phyloP scores from a whole-genome alignment of 2,113 vertebrate genomes.

The Sceloporus undulatus region DNA sequence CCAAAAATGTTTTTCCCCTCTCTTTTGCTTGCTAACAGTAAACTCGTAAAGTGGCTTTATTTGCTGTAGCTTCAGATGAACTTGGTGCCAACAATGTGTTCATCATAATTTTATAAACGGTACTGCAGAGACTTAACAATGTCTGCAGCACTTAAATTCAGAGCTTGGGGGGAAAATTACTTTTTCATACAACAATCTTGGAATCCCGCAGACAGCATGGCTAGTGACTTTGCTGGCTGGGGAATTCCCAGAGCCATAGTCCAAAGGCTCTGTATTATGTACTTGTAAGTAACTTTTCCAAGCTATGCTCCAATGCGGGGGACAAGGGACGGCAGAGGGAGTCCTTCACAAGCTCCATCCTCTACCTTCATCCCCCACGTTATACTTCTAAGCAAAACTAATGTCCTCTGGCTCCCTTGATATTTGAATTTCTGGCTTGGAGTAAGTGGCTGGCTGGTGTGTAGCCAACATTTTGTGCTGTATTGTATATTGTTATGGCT shows the following conservation, averaged over 20 bases:
- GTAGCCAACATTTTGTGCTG: conserved; percentile 5
- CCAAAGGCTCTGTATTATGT: not conserved
- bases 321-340: too few relatives aligned
- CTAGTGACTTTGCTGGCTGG: not conserved
- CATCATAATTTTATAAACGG: not conserved
- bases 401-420: not conserved
- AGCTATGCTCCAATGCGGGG: too few relatives aligned
- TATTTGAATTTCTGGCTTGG: not conserved
- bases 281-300: too few relatives aligned
- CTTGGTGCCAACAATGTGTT: not conserved
- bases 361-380: not conserved
- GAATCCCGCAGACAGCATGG: too few relatives aligned
- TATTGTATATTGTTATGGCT: not conserved
- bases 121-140: not conserved
- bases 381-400: not conserved
- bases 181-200: too few relatives aligned
- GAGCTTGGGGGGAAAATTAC: not conserved
- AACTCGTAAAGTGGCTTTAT: not conserved
- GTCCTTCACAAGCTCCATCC: too few relatives aligned
- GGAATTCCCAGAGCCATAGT: not conserved
- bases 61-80: not conserved
- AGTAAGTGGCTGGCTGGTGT: not conserved
- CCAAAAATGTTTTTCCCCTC: not conserved
- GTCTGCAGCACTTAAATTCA: not conserved
- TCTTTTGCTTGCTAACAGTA: not conserved